Percentiles rank a stretch among this genome's conserved stretches.
These are phyloP conservation scores for Centropristis striata DNA, from an alignment of 2,113 vertebrate species.

Conservation along the genomic window DNA sequence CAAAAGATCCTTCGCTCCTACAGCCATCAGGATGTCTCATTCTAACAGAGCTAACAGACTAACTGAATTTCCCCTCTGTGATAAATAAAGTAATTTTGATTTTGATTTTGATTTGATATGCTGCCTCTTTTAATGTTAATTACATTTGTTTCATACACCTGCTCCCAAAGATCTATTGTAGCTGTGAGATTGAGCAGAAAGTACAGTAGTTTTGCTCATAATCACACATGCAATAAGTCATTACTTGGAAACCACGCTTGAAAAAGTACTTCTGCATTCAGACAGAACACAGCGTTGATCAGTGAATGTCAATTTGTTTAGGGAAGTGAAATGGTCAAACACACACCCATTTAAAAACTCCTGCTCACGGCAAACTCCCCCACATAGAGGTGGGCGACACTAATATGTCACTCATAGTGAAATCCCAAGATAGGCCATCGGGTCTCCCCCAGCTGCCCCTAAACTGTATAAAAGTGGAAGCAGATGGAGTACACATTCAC, in stretches of 20 bases:
- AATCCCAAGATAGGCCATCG: rapidly evolving
- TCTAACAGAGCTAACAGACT: too few species aligned
- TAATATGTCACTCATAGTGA: not conserved
- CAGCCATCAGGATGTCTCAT: too few species aligned
- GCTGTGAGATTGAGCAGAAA: too few species aligned
- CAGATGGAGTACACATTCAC: not conserved
- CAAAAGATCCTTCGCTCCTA: too few species aligned
- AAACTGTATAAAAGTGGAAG: constrained; percentile 29
- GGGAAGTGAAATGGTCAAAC: constrained; percentile 25
- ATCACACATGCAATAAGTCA: too few species aligned
- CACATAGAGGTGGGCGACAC: too few species aligned
- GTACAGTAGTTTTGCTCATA: not conserved
- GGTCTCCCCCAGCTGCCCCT: not conserved
- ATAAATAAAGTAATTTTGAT: not conserved
- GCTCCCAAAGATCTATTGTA: not conserved
- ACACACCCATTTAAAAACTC: too few species aligned
- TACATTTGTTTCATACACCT: not conserved
- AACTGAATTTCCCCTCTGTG: too few species aligned
- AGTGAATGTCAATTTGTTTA: not conserved
- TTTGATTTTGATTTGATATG: not conserved
- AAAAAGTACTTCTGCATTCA: not conserved
- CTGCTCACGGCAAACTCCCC: not conserved
- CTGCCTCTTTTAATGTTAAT: not conserved
- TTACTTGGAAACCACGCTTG: constrained; percentile 10
- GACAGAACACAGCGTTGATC: not conserved